Percentiles rank a stretch among this genome's conserved stretches.
phyloP scores from a whole-genome alignment of 2,113 vertebrate species.

The Gorsachius goisagi region DNA sequence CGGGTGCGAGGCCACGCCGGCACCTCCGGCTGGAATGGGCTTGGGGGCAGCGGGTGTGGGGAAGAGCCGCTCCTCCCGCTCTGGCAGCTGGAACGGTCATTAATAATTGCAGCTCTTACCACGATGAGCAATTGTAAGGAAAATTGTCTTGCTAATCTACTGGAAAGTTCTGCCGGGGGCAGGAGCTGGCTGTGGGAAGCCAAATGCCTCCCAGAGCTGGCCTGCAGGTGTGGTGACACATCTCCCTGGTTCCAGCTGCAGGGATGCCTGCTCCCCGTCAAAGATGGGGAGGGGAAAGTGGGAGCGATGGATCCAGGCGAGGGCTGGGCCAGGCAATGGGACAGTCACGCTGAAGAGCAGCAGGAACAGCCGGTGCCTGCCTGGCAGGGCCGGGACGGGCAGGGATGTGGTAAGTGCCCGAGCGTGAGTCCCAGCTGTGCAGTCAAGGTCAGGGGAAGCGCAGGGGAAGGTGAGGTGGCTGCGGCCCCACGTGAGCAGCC shows the following conservation, averaged over 20 bases:
- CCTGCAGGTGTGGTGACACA: rapidly evolving
- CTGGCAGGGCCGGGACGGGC: neutral
- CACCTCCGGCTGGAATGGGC: neutral
- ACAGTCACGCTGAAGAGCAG: neutral
- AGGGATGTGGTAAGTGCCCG: neutral
- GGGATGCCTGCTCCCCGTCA: neutral
- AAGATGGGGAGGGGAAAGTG: neutral
- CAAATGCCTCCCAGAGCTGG: neutral
- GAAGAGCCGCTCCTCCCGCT: neutral
- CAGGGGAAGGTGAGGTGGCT: neutral
- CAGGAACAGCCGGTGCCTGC: neutral
- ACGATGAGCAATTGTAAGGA: constrained; percentile 36
- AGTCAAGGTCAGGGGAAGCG: constrained; percentile 15
- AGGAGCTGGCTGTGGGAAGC: neutral
- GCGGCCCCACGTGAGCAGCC: neutral
- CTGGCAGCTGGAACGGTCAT: constrained; percentile 48
- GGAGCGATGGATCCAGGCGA: neutral
- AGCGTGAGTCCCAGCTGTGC: neutral
- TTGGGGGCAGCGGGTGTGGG: neutral
- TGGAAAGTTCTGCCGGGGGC: constrained; percentile 40
- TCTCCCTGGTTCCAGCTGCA: neutral
- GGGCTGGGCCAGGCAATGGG: too few species aligned
- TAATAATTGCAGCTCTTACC: constrained; percentile 44
- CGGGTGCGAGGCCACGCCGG: neutral
- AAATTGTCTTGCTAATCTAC: constrained; percentile 36